Evolutionary conservation across 2,888 invertebrate genomes (phyloP).

Genomic region (Lydus trimaculatus): DNA sequence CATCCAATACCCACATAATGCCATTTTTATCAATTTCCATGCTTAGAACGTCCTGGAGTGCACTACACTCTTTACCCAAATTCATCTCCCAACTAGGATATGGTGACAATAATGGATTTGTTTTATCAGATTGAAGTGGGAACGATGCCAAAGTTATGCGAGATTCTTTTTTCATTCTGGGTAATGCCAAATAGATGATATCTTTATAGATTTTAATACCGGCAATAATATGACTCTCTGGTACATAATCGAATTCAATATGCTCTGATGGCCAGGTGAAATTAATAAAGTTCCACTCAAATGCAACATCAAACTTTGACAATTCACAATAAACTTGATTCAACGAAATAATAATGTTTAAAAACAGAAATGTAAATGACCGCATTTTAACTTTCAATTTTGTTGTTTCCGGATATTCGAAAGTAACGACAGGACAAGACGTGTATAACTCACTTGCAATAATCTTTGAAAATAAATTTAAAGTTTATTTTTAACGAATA

Average conservation of each 20-base stretch:
- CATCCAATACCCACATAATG: constrained; percentile 71
- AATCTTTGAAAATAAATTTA: too few species aligned
- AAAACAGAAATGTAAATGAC: not conserved
- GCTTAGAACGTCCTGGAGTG: constrained; percentile 74
- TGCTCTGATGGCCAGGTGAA: constrained; percentile 69
- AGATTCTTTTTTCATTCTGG: constrained; percentile 67
- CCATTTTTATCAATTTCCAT: constrained; percentile 74
- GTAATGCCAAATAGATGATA: constrained; percentile 66
- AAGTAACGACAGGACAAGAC: too few species aligned
- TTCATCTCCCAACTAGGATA: constrained; percentile 75
- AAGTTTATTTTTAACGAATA: too few species aligned
- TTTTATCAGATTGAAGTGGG: constrained; percentile 59
- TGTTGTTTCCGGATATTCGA: not conserved
- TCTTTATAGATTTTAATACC: constrained; percentile 72
- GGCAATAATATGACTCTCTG: constrained; percentile 70
- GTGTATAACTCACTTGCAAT: too few species aligned
- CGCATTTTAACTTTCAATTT: not conserved
- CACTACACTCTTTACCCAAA: constrained; percentile 51
- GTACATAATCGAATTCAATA: constrained; percentile 65
- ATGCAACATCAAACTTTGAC: constrained; percentile 65
- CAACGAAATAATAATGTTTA: not conserved
- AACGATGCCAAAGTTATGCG: constrained; percentile 68
- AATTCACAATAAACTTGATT: not conserved
- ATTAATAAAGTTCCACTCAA: constrained; percentile 73
- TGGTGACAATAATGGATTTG: constrained; percentile 66